phyloP scores from a whole-genome alignment of 2,888 invertebrate genomes.

The Drosophila yooni region DNA sequence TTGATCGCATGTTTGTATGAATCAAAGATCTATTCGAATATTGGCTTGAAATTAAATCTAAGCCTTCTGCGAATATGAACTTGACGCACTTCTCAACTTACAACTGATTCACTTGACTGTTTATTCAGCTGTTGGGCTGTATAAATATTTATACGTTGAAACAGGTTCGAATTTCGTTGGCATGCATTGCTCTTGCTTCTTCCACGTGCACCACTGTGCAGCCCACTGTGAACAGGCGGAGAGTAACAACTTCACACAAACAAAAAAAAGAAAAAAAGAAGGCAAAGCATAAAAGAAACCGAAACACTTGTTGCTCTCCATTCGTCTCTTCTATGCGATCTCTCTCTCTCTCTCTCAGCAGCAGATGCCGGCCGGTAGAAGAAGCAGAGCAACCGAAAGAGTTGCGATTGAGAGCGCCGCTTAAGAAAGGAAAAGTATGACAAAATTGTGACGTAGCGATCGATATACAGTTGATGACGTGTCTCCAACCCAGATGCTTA shows the following conservation, averaged over 20 bases:
- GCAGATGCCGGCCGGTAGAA: constrained; percentile 71
- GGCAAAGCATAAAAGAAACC: constrained; percentile 34
- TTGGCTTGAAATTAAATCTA: not conserved
- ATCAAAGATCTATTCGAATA: too few species aligned
- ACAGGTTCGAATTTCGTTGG: constrained; percentile 25
- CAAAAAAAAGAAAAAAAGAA: constrained; percentile 6
- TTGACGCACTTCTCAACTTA: not conserved
- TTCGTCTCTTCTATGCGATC: constrained; percentile 28
- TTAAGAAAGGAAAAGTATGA: constrained; percentile 51
- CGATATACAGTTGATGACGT: constrained; percentile 7
- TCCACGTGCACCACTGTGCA: constrained; percentile 34
- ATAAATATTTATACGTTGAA: constrained; percentile 30
- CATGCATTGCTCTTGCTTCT: not conserved
- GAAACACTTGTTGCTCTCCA: constrained; percentile 57
- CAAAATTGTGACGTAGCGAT: constrained; percentile 10
- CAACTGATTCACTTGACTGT: constrained; percentile 2
- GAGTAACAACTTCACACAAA: constrained; percentile 36
- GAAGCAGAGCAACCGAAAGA: constrained; percentile 42
- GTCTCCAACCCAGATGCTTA: not conserved
- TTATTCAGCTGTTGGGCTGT: not conserved
- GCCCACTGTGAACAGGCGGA: constrained; percentile 1
- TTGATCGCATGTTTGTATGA: not conserved
- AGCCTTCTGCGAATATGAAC: not conserved
- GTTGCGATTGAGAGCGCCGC: constrained; percentile 13
- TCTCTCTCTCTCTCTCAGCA: not conserved